phyloP scores from a whole-genome alignment of 2,797 vertebrate species.

The Hirundo rustica region DNA sequence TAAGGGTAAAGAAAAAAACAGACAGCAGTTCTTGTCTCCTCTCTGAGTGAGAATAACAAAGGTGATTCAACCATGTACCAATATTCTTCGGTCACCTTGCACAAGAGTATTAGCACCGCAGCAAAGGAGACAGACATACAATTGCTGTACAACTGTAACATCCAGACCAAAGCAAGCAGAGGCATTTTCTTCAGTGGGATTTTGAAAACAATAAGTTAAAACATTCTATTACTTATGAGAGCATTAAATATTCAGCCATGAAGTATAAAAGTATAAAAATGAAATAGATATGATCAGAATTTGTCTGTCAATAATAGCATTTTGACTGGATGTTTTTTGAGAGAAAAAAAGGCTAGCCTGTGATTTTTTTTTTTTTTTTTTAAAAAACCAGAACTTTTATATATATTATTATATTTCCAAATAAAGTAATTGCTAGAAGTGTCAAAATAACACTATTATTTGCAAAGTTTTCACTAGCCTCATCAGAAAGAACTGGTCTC shows the following conservation, averaged over 20 bases:
- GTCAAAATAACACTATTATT: background rate
- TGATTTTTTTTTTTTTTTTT: no score
- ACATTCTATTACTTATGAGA: background rate
- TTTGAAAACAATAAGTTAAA: background rate
- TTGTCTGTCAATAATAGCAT: background rate
- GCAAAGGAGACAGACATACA: background rate
- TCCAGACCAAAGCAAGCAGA: background rate
- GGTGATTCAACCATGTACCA: background rate
- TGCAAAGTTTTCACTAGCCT: background rate
- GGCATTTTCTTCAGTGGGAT: background rate
- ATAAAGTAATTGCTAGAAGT: background rate
- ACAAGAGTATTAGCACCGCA: accelerated
- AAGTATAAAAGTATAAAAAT: background rate
- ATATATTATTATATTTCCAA: background rate
- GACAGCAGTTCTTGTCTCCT: background rate
- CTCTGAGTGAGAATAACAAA: background rate
- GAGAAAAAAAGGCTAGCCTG: background rate
- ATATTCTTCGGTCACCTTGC: background rate
- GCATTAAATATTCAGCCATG: background rate
- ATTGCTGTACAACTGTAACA: background rate
- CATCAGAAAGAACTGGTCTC: background rate
- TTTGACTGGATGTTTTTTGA: background rate
- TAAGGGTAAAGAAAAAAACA: background rate
- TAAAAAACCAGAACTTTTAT: background rate
- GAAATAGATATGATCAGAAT: background rate